Base-by-base conservation (phyloP, 1,140 invertebrate genomes). In the Linepithema humile region DNA sequence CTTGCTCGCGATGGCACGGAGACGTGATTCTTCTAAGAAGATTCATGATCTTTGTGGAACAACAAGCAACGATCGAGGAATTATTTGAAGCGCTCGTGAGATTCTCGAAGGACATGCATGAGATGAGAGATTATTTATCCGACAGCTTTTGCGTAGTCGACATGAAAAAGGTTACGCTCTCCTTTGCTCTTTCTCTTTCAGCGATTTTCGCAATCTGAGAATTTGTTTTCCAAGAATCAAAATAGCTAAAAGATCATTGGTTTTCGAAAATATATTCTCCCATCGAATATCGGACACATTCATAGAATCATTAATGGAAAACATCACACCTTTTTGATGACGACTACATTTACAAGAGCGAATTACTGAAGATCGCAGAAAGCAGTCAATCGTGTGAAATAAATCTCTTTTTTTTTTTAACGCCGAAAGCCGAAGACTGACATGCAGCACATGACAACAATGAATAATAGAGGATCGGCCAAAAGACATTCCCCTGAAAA, bases 381-480 rank as follows among this genome's bases (percentile, higher is more conserved):
- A 77, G 43, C 60, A 40, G 64, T 38, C 64, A 80, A 26, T 77
- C 15, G 75, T 80, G 75, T 40, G 50, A 80, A 10, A 43, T 43
- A 45, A 20, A 55, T 80, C 4, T 45, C 15, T 15, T 12, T 45
- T 15, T 55, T 57, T 53, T 78, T 29, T 69, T 12, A 69, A 69
- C n/a, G 82, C 26, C 26, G 59, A 57, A 83, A 74, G 82, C 69
- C 78, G n/a, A 59, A 82, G 29, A 82, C 29, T 82, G 67, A 38
- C 78, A 82, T 82, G 78, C 78, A 82, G 69, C 55, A 82, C 78
- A 80, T 55, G 48, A 80, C 57, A 82, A 82, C 55, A 70, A 38
- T 26, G 32, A 72, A 53, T 35, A 59, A 72, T 20, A 45, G 55
- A 82, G 43, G 69, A 45, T 62, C 78, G 55, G 53, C 40, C 53